phyloP scores from a whole-genome alignment of 1,140 invertebrate species.

The Apis florea region DNA sequence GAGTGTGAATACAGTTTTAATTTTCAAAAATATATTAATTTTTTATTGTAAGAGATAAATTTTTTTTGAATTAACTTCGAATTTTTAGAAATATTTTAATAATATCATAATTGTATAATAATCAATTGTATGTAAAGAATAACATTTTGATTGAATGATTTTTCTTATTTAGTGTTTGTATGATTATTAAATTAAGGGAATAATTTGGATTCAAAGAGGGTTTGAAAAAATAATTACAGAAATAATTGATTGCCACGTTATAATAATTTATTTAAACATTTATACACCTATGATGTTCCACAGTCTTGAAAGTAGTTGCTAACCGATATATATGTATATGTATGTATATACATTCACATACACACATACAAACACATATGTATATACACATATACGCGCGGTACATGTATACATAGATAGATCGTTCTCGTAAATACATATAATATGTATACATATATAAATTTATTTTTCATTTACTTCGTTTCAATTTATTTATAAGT shows the following conservation, averaged over 20 bases:
- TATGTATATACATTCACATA: background rate
- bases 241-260: constrained; percentile 54
- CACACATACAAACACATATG: background rate
- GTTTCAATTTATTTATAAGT: constrained; percentile 64
- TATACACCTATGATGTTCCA: constrained; percentile 74
- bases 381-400: constrained; percentile 27
- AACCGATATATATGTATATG: constrained; percentile 49
- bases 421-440: constrained; percentile 41
- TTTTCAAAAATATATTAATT: too few species aligned
- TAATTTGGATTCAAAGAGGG: too few species aligned
- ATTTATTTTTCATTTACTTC: constrained; percentile 46
- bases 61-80: too few species aligned
- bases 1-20: too few species aligned
- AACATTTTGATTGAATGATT: background rate
- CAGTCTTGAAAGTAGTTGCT: constrained; percentile 72
- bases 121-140: too few species aligned
- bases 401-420: constrained; percentile 41
- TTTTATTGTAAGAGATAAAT: too few species aligned
- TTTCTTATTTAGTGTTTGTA: background rate
- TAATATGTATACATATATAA: constrained; percentile 54
- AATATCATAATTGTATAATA: too few species aligned
- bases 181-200: background rate
- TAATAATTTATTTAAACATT: constrained; percentile 76
- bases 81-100: too few species aligned
- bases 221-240: background rate